Evolutionary conservation across 1,140 invertebrate genomes (phyloP).

Genomic region (Eumeta japonica): DNA sequence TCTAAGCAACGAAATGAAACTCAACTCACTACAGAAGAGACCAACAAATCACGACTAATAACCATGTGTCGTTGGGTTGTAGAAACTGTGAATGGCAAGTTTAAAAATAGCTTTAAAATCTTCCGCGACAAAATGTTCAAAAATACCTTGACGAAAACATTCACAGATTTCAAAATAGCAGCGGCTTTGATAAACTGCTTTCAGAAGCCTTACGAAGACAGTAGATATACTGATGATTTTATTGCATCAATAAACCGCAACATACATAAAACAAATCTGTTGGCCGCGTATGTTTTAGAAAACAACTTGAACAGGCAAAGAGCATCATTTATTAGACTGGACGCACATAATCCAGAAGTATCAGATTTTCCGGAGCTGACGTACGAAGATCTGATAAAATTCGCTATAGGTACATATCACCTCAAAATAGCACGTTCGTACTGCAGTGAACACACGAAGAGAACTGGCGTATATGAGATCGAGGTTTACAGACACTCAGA

Average conservation of each 20-base stretch:
- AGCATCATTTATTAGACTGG: slow-evolving; percentile 4
- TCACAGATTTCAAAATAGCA: slow-evolving; percentile 8
- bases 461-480: slow-evolving; percentile 11
- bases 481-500: slow-evolving; percentile 1
- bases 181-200: slow-evolving; percentile 7
- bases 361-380: slow-evolving; percentile 13
- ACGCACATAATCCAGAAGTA: slow-evolving; percentile 1
- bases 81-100: slow-evolving; percentile 6
- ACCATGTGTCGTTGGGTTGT: slow-evolving; percentile 8
- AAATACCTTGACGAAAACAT: slow-evolving; percentile 1
- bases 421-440: slow-evolving; percentile 17
- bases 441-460: slow-evolving; percentile 12
- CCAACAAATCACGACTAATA: slow-evolving; percentile 8
- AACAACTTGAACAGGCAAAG: slow-evolving; percentile 9
- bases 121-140: slow-evolving; percentile 8
- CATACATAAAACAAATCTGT: slow-evolving; percentile 5
- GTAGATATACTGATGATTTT: slow-evolving; percentile 1
- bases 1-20: not conserved
- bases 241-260: slow-evolving; percentile 5
- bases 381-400: slow-evolving; percentile 14
- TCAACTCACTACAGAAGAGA: slow-evolving; percentile 3
- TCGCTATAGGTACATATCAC: slow-evolving; percentile 16
- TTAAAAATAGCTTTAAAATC: slow-evolving; percentile 8
- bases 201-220: slow-evolving; percentile 4
- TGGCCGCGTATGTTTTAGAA: slow-evolving; percentile 3